phyloP scores from a whole-genome alignment of 2,888 invertebrate species.

The Trichopoda pennipes region DNA sequence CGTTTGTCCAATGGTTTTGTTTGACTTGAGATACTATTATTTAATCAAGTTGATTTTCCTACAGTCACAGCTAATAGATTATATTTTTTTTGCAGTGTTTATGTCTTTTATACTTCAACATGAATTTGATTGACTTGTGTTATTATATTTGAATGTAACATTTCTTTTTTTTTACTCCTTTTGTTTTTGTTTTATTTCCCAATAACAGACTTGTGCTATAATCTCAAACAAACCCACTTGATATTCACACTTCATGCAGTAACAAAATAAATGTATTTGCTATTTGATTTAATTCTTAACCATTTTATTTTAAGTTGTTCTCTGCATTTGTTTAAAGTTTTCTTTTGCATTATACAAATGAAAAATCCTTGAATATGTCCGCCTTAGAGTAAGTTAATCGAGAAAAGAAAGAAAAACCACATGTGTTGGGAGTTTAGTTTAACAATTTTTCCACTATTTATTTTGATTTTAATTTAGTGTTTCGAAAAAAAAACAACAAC shows the following conservation, averaged over 20 bases:
- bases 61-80: too few species aligned
- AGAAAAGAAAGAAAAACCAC: conserved; percentile 31
- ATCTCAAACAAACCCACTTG: conserved; percentile 52
- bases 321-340: not conserved
- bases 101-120: not conserved
- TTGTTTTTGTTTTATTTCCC: conserved; percentile 19
- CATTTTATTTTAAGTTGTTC: conserved; percentile 8
- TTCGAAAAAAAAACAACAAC: conserved; percentile 11
- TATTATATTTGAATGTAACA: conserved; percentile 35
- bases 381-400: conserved; percentile 48
- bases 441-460: conserved; percentile 22
- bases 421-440: conserved; percentile 35
- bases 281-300: conserved; percentile 22
- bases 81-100: too few species aligned
- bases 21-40: too few species aligned
- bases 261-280: conserved; percentile 31
- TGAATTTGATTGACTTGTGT: conserved; percentile 40
- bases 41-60: too few species aligned
- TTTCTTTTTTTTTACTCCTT: conserved; percentile 12
- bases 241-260: conserved; percentile 37
- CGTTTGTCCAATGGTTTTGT: too few species aligned
- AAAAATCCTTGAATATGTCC: conserved; percentile 65
- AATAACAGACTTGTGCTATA: conserved; percentile 23
- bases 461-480: conserved; percentile 40
- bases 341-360: conserved; percentile 16